A percentile compares a stretch with the other conserved stretches of the same genome.
These are phyloP conservation scores for Plecotus auritus DNA, from an alignment of 2,113 vertebrate species.

Conservation along the genomic window DNA sequence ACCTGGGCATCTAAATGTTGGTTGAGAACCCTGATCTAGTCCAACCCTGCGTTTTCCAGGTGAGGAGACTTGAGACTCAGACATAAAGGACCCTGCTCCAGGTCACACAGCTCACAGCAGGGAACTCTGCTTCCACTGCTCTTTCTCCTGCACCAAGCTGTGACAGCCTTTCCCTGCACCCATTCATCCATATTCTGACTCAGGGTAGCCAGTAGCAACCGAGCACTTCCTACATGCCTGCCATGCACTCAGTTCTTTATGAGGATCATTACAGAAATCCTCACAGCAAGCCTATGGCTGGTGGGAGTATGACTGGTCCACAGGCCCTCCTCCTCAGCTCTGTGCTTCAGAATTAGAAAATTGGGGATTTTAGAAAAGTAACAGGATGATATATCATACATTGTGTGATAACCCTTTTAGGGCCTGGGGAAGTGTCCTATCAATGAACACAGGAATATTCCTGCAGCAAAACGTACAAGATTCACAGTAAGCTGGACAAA, in stretches of 20 bases:
- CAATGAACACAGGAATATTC: neutral
- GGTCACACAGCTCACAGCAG: neutral
- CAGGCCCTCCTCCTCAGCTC: neutral
- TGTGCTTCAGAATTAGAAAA: neutral
- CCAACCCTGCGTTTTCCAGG: neutral
- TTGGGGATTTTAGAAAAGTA: neutral
- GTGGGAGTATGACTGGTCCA: neutral
- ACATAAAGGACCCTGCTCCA: neutral
- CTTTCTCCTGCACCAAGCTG: neutral
- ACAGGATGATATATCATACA: neutral
- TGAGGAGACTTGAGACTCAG: neutral
- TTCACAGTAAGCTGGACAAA: neutral
- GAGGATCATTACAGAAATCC: neutral
- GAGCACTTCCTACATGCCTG: neutral
- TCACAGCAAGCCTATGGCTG: rapidly evolving
- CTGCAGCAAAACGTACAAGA: neutral
- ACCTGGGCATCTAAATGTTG: neutral
- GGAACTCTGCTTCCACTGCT: neutral
- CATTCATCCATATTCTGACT: neutral
- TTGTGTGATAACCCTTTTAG: neutral
- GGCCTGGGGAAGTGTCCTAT: neutral
- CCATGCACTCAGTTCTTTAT: no score
- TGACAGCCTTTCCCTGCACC: neutral
- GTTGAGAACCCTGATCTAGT: neutral
- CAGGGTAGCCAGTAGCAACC: neutral